phyloP scores from a whole-genome alignment of 2,888 invertebrate species.

The Noctua pronuba region DNA sequence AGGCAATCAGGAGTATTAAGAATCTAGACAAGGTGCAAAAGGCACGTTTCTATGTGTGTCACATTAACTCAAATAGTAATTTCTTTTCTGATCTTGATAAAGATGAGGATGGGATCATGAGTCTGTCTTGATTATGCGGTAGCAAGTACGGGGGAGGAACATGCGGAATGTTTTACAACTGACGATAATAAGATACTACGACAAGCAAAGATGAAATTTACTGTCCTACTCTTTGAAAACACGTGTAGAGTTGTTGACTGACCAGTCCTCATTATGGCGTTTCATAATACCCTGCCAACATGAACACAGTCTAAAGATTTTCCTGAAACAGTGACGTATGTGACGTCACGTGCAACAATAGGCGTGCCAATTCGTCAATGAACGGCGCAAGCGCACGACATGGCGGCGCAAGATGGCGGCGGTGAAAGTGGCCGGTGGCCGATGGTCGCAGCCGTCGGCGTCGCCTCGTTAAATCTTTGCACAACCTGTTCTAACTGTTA shows the following conservation, averaged over 20 bases:
- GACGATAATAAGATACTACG: background rate
- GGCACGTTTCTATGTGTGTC: background rate
- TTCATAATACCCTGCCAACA: conserved; percentile 38
- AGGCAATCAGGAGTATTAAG: background rate
- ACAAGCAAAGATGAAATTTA: conserved; percentile 4
- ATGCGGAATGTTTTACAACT: background rate
- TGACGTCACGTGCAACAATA: conserved; percentile 78
- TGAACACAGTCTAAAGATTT: conserved; percentile 46
- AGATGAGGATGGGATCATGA: background rate
- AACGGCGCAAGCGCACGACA: conserved; percentile 77
- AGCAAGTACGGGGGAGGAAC: background rate
- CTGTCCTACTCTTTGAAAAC: background rate
- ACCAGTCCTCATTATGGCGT: conserved; percentile 5
- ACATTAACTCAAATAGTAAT: background rate
- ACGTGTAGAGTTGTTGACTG: background rate
- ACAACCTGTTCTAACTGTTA: conserved; percentile 75
- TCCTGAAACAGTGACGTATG: conserved; percentile 69
- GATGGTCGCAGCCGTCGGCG: conserved; percentile 70
- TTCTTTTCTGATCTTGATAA: background rate
- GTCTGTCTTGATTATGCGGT: background rate
- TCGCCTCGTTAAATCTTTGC: conserved; percentile 73
- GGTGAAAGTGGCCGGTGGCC: conserved; percentile 86
- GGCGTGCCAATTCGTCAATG: conserved; percentile 82
- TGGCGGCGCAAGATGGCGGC: conserved; percentile 85
- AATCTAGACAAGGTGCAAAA: background rate